Percentiles rank a stretch among this genome's conserved stretches.
These are phyloP conservation scores for Philotrypesis tridentata DNA, from an alignment of 1,140 invertebrate species.

Conservation along the genomic window DNA sequence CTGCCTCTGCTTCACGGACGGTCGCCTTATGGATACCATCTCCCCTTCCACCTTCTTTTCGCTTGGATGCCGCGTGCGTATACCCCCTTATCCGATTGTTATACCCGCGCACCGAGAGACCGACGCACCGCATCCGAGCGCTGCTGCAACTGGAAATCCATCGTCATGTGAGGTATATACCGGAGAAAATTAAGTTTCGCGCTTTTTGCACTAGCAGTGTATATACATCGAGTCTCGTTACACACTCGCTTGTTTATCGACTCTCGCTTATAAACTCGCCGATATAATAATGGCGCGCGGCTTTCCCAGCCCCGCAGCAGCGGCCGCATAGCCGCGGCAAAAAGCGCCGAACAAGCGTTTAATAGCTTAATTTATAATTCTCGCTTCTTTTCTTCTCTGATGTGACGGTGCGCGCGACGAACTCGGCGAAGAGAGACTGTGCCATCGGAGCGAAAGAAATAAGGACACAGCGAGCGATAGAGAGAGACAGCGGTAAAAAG, in stretches of 20 bases:
- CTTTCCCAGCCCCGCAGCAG: constrained; percentile 29
- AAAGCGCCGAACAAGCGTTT: constrained; percentile 61
- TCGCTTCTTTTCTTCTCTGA: constrained; percentile 48
- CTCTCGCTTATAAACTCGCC: background rate
- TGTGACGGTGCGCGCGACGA: too few relatives aligned
- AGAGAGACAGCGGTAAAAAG: constrained; percentile 42
- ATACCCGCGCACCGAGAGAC: background rate
- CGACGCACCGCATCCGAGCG: too few relatives aligned
- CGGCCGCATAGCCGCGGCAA: constrained; percentile 43
- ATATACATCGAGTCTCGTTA: background rate
- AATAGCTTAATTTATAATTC: constrained; percentile 72
- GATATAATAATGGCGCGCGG: background rate
- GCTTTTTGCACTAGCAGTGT: background rate
- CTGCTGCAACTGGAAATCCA: background rate
- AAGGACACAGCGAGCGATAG: background rate
- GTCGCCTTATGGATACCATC: constrained; percentile 40
- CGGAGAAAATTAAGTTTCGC: background rate
- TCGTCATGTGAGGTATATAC: background rate
- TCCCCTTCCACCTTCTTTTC: background rate
- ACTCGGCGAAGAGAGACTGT: too few relatives aligned
- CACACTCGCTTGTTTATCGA: background rate
- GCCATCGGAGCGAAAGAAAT: constrained; percentile 44
- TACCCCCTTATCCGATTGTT: background rate
- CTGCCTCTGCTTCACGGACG: constrained; percentile 57
- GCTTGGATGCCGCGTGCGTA: background rate